Evolutionary conservation across 2,113 vertebrate genomes (phyloP).

Genomic region (Rhombomys opimus): DNA sequence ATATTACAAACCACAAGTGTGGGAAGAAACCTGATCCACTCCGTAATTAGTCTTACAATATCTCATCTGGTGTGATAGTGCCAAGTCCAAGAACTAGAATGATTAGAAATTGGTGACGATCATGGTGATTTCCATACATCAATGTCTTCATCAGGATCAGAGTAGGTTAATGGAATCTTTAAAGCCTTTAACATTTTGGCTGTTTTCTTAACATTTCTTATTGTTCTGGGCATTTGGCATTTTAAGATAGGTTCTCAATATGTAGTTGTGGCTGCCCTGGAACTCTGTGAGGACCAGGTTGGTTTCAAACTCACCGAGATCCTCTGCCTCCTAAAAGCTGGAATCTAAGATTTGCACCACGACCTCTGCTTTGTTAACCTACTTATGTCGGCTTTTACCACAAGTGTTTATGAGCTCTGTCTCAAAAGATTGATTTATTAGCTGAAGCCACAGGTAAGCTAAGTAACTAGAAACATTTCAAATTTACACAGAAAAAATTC

Average conservation of each 20-base stretch:
- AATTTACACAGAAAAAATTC: not conserved
- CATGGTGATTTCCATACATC: constrained; percentile 85
- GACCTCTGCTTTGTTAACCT: not conserved
- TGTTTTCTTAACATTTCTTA: not conserved
- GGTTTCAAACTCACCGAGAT: not conserved
- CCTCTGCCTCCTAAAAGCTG: not conserved
- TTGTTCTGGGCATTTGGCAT: not conserved
- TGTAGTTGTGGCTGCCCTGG: not conserved
- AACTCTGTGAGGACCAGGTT: not conserved
- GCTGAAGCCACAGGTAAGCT: not conserved
- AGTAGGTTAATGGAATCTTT: constrained; percentile 77
- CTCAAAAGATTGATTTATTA: not conserved
- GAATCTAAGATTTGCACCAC: not conserved
- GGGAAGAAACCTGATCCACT: constrained; percentile 91
- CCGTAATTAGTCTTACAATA: constrained; percentile 91
- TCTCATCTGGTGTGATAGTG: constrained; percentile 84
- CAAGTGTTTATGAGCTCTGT: not conserved
- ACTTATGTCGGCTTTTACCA: not conserved
- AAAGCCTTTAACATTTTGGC: not conserved
- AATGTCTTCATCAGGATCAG: constrained; percentile 78
- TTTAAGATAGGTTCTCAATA: not conserved
- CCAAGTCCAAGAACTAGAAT: constrained; percentile 81
- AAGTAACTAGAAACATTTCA: not conserved
- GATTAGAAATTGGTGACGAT: constrained; percentile 82
- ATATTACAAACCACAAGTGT: constrained; percentile 84